These are phyloP conservation scores for Plagodis pulveraria DNA, from an alignment of 2,888 invertebrate species.

Conservation along the genomic window DNA sequence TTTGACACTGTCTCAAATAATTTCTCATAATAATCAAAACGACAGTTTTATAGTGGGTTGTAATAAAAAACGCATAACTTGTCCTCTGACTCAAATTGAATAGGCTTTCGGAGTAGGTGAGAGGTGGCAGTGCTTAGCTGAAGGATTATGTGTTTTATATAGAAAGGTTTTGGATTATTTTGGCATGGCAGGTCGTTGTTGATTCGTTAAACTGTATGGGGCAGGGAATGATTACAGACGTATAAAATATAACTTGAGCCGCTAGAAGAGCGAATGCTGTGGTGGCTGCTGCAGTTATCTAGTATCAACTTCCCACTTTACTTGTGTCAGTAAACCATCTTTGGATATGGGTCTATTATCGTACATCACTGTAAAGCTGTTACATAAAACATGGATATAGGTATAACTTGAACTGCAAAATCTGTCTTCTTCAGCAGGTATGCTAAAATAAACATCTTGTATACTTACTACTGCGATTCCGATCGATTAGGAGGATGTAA, in stretches of 20 bases:
- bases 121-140: conserved; percentile 40
- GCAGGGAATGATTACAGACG: conserved; percentile 46
- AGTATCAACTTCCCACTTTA: conserved; percentile 15
- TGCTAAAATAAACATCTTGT: no score
- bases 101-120: conserved; percentile 57
- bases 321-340: conserved; percentile 5
- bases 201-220: conserved; percentile 61
- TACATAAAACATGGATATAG: neutral
- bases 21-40: conserved; percentile 63
- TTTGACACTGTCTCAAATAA: conserved; percentile 50
- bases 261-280: conserved; percentile 18
- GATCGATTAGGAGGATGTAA: no score
- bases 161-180: conserved; percentile 41
- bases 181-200: conserved; percentile 35
- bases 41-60: conserved; percentile 71
- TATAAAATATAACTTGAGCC: conserved; percentile 13
- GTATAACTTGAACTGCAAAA: no score
- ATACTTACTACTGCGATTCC: no score
- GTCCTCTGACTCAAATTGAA: conserved; percentile 73
- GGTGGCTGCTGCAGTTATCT: conserved; percentile 18
- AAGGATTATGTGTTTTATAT: conserved; percentile 42
- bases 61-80: conserved; percentile 81
- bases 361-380: conserved; percentile 5
- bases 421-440: no score
- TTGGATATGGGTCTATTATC: conserved; percentile 9